Evolutionary conservation across 2,113 vertebrate genomes (phyloP), one percentile per base, ranked within the genome.

Genomic region (Rhodinocichla rosea): DNA sequence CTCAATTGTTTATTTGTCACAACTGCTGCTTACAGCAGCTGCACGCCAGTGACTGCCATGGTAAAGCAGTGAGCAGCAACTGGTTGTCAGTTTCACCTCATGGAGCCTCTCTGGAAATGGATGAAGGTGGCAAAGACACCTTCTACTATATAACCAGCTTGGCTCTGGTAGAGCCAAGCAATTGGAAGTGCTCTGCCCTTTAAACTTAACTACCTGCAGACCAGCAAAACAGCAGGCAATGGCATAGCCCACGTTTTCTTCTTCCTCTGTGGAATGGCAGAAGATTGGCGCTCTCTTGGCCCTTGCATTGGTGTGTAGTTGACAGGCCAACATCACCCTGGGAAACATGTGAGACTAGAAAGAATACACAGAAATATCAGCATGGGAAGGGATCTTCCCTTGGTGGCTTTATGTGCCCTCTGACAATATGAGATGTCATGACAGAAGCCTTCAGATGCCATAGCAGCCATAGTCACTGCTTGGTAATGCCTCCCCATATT

Each of bases 401-500:
- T 1, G 0, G 55, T 42, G 37, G 42, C 33, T 89, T 81, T 44
- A 42, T 3, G 0, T 47, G 35, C 47, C 39, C 55, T 42, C 27
- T 49, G 60, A n/a, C 28, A 33, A 3, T 11, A 9, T 21, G 50
- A 83, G 80, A 11, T 45, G 27, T 35, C 71, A 71, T 0, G 1
- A n/a, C 47, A 74, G 53, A 55, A 44, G 39, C 52, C 56, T 39
- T 77, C 83, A 77, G 63, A 68, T 33, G 37, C 57, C 77, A 21
- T 0, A n/a, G 45, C 71, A 69, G 56, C 35, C 53, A 35, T 8
- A 13, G 13, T 6, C 65, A 11, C 57, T 56, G 45, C 50, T 88
- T 2, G 0, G 37, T 30, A 40, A 57, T 0, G 0, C 42, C 53
- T 62, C 32, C 32, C 67, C 14, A 0, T 8, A 12, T 44, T 16